These are phyloP conservation scores for Homarus gammarus DNA, from an alignment of 2,888 invertebrate genomes.

Conservation along the genomic window DNA sequence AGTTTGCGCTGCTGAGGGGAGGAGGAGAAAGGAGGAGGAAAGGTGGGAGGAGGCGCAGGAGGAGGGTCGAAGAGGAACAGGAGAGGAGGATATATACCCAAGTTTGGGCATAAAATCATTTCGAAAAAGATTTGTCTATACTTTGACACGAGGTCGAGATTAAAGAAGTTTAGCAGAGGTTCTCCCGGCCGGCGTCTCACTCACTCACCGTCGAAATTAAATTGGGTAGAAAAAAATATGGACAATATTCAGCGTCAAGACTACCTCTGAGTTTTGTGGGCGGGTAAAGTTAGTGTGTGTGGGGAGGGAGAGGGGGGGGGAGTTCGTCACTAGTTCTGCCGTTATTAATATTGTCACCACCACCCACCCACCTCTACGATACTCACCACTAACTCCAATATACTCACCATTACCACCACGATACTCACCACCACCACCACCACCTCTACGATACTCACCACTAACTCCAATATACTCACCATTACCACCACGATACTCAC, in stretches of 20 bases:
- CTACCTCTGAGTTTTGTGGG: conserved; percentile 29
- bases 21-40: not conserved
- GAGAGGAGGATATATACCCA: not conserved
- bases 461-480: no score
- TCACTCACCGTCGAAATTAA: conserved; percentile 26
- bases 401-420: no score
- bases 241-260: conserved; percentile 30
- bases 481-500: no score
- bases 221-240: conserved; percentile 42
- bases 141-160: not conserved
- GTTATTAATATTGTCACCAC: no score
- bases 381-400: no score
- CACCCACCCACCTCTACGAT: no score
- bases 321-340: no score
- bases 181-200: not conserved
- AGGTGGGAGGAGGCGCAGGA: not conserved
- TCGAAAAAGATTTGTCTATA: not conserved
- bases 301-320: not conserved
- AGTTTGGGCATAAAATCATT: not conserved
- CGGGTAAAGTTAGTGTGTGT: conserved; percentile 36
- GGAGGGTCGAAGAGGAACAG: not conserved
- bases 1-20: not conserved
- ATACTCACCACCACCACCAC: no score
- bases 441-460: no score
- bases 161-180: conserved; percentile 1